phyloP scores from a whole-genome alignment of 2,888 invertebrate genomes.

The Drosophila rubida region DNA sequence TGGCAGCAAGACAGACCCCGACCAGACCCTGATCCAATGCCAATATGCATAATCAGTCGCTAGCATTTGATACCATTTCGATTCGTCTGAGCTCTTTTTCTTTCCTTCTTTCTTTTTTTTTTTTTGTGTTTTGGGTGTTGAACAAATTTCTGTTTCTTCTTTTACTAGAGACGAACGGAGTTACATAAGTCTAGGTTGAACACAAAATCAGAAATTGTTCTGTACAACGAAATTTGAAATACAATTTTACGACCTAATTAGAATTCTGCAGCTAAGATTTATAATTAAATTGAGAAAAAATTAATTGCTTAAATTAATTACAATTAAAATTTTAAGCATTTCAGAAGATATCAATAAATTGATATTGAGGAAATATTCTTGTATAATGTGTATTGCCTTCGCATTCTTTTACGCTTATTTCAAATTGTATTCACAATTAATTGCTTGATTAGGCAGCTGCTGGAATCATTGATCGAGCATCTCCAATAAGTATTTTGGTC shows the following conservation, averaged over 20 bases:
- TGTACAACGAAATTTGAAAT: no score
- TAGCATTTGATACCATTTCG: slow-evolving; percentile 48
- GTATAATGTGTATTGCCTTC: no score
- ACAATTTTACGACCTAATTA: no score
- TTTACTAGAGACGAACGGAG: neutral
- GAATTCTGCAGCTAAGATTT: no score
- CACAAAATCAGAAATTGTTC: no score
- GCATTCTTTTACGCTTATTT: neutral
- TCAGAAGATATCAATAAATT: no score
- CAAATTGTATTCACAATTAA: neutral
- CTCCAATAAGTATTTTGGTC: neutral
- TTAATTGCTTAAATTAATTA: no score
- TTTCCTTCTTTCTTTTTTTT: no score
- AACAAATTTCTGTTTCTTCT: slow-evolving; percentile 17
- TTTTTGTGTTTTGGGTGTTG: slow-evolving; percentile 51
- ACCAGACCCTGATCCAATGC: slow-evolving; percentile 43
- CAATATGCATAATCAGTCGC: slow-evolving; percentile 61
- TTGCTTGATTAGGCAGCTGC: neutral
- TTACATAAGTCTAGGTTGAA: slow-evolving; percentile 17
- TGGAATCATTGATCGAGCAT: neutral
- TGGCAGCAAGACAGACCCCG: neutral
- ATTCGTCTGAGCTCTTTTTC: slow-evolving; percentile 5
- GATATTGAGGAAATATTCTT: no score
- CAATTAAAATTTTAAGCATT: no score
- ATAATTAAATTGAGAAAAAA: no score